Evolutionary conservation across 2,888 invertebrate species (phyloP).

Genomic region (Hesperia comma): DNA sequence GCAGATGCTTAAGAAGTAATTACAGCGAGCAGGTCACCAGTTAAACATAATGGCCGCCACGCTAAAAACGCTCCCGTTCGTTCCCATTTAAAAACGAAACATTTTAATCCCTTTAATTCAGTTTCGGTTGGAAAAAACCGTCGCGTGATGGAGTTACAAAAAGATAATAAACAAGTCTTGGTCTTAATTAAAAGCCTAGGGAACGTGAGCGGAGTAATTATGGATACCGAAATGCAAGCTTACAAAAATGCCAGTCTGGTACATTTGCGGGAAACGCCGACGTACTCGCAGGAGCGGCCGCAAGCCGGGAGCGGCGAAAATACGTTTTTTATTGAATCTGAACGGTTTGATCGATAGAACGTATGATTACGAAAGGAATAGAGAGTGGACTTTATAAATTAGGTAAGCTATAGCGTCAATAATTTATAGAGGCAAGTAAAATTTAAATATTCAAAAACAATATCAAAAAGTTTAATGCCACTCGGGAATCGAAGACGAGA

Average conservation of each 20-base stretch:
- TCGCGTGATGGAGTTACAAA: constrained; percentile 47
- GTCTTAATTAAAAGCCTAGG: constrained; percentile 69
- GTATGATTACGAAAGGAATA: background rate
- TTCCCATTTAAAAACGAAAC: constrained; percentile 43
- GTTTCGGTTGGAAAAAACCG: constrained; percentile 41
- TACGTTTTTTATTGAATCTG: constrained; percentile 5
- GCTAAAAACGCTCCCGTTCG: constrained; percentile 32
- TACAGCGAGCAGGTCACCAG: constrained; percentile 32
- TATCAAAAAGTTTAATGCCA: too few relatives aligned
- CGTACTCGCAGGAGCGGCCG: constrained; percentile 6
- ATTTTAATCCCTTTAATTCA: constrained; percentile 51
- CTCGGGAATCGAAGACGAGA: too few relatives aligned
- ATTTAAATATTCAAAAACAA: too few relatives aligned
- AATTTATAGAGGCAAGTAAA: too few relatives aligned
- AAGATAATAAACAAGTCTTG: constrained; percentile 63
- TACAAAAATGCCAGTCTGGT: constrained; percentile 33
- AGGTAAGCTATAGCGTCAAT: background rate
- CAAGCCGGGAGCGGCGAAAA: background rate
- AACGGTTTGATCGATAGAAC: background rate
- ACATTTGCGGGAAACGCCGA: constrained; percentile 30
- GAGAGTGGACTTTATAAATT: too few relatives aligned
- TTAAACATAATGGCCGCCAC: constrained; percentile 31
- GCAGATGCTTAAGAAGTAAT: constrained; percentile 32
- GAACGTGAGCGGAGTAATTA: constrained; percentile 62
- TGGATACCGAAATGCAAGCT: constrained; percentile 53